These are phyloP conservation scores for Ormyrus nitidulus DNA, from an alignment of 2,888 invertebrate species.

Conservation along the genomic window DNA sequence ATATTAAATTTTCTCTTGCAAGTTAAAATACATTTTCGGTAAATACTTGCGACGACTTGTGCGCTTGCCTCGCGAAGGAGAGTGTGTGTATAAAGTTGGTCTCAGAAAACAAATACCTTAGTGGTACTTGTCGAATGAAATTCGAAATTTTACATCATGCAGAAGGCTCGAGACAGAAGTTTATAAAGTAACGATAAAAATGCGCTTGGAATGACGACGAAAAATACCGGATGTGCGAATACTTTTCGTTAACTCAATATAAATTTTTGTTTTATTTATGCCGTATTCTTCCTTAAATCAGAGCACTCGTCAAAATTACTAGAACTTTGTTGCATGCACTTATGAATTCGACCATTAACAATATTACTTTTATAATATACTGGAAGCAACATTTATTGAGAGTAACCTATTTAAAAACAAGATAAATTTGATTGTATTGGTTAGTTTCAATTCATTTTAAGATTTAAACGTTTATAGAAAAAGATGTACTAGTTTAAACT, in stretches of 20 bases:
- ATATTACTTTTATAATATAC: constrained; percentile 3
- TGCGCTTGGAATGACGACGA: constrained; percentile 56
- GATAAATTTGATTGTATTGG: no score
- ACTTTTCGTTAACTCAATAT: constrained; percentile 19
- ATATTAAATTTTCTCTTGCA: constrained; percentile 52
- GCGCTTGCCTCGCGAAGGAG: constrained; percentile 55
- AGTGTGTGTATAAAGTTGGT: constrained; percentile 53
- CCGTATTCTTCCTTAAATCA: constrained; percentile 25
- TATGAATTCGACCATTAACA: constrained; percentile 7
- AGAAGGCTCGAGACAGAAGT: constrained; percentile 43
- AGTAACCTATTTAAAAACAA: no score
- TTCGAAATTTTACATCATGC: constrained; percentile 35
- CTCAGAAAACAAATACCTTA: constrained; percentile 41
- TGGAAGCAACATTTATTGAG: not conserved
- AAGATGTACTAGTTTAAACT: no score
- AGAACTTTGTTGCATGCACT: constrained; percentile 8
- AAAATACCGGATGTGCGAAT: constrained; percentile 40
- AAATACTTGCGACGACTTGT: constrained; percentile 58
- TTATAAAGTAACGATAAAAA: constrained; percentile 45
- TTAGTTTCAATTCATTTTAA: no score
- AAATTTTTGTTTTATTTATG: constrained; percentile 40
- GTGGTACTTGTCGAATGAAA: constrained; percentile 27
- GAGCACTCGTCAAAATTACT: constrained; percentile 11
- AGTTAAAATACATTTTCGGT: constrained; percentile 57
- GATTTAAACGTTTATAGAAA: no score